Evolutionary conservation across 1,140 invertebrate genomes (phyloP).

Genomic region (Formica selysi): DNA sequence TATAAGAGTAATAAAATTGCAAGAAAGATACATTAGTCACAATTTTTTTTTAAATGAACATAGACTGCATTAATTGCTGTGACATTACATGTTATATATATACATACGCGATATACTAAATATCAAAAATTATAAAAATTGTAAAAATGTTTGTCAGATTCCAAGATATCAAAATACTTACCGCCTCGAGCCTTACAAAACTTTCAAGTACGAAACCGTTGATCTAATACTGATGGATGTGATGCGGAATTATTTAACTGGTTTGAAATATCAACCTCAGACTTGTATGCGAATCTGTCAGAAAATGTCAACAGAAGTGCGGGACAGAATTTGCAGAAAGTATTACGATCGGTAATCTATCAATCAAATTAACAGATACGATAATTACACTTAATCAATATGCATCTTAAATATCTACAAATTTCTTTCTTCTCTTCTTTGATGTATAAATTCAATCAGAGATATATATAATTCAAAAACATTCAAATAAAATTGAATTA

Average conservation of each 20-base stretch:
- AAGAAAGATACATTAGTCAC: neutral
- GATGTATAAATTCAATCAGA: neutral
- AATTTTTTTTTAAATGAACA: neutral
- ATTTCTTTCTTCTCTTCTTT: slow-evolving; percentile 5
- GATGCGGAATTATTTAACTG: slow-evolving; percentile 66
- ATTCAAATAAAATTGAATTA: slow-evolving; percentile 11
- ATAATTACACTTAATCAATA: slow-evolving; percentile 8
- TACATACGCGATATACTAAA: neutral
- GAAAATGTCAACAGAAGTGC: slow-evolving; percentile 71
- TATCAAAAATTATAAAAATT: neutral
- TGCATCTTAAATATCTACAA: neutral
- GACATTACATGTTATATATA: neutral
- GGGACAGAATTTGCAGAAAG: slow-evolving; percentile 70
- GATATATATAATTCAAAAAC: slow-evolving; percentile 20
- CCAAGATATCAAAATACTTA: slow-evolving; percentile 80
- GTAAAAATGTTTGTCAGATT: slow-evolving; percentile 62
- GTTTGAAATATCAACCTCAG: slow-evolving; percentile 70
- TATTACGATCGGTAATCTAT: slow-evolving; percentile 74
- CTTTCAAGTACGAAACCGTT: slow-evolving; percentile 69
- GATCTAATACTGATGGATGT: slow-evolving; percentile 74
- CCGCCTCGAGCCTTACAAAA: slow-evolving; percentile 70
- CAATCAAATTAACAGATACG: neutral
- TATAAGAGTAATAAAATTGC: neutral
- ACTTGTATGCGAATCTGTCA: slow-evolving; percentile 67
- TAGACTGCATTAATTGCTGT: neutral